These are phyloP conservation scores for Caenorhabditis sulstoni DNA, from an alignment of 2,888 invertebrate genomes.

Conservation along the genomic window DNA sequence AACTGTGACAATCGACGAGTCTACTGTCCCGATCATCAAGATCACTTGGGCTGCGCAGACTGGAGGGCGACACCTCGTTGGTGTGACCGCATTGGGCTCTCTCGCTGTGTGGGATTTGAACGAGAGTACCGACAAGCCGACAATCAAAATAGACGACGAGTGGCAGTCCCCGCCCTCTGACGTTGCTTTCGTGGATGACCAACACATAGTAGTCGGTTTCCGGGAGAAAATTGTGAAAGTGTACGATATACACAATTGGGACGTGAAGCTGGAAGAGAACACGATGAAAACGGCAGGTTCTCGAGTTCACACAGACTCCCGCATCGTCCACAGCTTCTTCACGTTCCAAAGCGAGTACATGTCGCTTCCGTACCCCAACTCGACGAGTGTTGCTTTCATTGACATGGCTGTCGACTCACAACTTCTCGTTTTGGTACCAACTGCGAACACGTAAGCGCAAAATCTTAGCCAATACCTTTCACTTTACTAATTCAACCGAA, in stretches of 20 bases:
- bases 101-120: slow-evolving; percentile 55
- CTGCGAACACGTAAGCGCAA: slow-evolving; percentile 47
- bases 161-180: slow-evolving; percentile 63
- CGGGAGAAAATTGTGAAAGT: slow-evolving; percentile 56
- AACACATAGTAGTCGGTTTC: slow-evolving; percentile 57
- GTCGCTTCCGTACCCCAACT: slow-evolving; percentile 12
- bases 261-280: slow-evolving; percentile 46
- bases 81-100: slow-evolving; percentile 46
- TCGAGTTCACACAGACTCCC: slow-evolving; percentile 42
- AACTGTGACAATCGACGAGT: slow-evolving; percentile 22
- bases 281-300: slow-evolving; percentile 58
- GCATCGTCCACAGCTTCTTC: slow-evolving; percentile 53
- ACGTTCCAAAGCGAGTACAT: slow-evolving; percentile 60
- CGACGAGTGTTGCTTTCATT: slow-evolving; percentile 47
- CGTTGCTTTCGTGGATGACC: slow-evolving; percentile 42
- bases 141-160: slow-evolving; percentile 6
- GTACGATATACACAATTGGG: slow-evolving; percentile 48
- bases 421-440: slow-evolving; percentile 49
- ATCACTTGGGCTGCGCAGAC: slow-evolving; percentile 50
- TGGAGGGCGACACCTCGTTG: slow-evolving; percentile 48
- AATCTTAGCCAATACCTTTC: background rate
- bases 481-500: background rate
- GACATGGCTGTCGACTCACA: slow-evolving; percentile 28
- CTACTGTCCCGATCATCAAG: slow-evolving; percentile 27
- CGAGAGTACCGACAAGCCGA: slow-evolving; percentile 28